Evolutionary conservation across 2,888 invertebrate species (phyloP).

Genomic region (Tipula lateralis): DNA sequence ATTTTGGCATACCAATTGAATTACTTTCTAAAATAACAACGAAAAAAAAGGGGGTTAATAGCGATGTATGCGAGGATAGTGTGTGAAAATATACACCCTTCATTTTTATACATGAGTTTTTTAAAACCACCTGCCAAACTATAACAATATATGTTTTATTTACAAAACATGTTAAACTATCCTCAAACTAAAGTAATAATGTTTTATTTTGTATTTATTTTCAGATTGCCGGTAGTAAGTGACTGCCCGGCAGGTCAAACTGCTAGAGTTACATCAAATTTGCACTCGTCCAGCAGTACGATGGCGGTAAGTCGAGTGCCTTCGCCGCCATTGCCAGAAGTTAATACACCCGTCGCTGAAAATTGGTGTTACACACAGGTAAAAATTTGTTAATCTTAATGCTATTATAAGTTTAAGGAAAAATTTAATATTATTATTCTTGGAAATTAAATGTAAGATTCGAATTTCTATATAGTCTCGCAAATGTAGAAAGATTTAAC

Average conservation of each 20-base stretch:
- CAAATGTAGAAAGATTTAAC: neutral
- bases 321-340: slow-evolving; percentile 91
- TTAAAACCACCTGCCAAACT: neutral
- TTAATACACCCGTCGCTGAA: slow-evolving; percentile 96
- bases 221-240: slow-evolving; percentile 72
- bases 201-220: slow-evolving; percentile 43
- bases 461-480: neutral
- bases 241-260: slow-evolving; percentile 75
- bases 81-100: neutral
- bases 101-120: neutral
- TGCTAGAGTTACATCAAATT: slow-evolving; percentile 81
- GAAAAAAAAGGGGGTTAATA: neutral
- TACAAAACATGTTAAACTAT: neutral
- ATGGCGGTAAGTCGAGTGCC: slow-evolving; percentile 96
- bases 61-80: neutral
- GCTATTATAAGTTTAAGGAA: neutral
- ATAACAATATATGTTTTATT: neutral
- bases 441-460: neutral
- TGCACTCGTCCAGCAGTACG: slow-evolving; percentile 76
- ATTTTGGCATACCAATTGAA: neutral
- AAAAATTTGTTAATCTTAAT: slow-evolving; percentile 39
- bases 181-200: neutral
- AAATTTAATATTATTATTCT: neutral
- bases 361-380: slow-evolving; percentile 99
- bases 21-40: neutral